Evolutionary conservation across 2,113 vertebrate species (phyloP), one percentile per base, ranked within the genome.

Genomic region (Scomber colias): DNA sequence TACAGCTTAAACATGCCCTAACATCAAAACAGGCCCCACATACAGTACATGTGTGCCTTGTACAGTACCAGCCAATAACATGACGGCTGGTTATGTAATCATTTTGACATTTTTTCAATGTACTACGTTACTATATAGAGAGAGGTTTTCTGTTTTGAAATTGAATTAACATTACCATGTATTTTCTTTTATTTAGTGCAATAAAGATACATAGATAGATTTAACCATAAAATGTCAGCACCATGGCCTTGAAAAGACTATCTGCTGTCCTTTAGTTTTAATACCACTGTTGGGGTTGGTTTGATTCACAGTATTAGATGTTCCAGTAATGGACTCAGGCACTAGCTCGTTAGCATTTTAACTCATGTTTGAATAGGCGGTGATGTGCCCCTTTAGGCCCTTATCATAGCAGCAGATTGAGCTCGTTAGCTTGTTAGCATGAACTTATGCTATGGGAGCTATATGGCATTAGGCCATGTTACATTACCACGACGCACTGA

Each of bases 361-460:
- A 85, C 81, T 77, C 46, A 0, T 78, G 69, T 90, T 79, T 90
- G 83, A 86, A 86, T 50, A 78, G 81, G 67, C 16, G 7, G 53
- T 77, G 49, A 59, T 48, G 65, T 84, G 61, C 57, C 77, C 85
- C 84, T 84, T 71, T 31, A 79, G 87, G 82, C 75, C 76, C 67
- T 88, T 61, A 79, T 87, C 82, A 84, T 77, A 61, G 71, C 57
- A 63, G 82, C 83, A 80, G 81, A 90, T 85, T 85, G 86, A 87
- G 84, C 79, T 85, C 19, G 69, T 91, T 90, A 87, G 88, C 87
- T 81, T 82, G 87, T 92, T 90, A 89, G 84, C 86, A 77, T 88
- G 71, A 86, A 90, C 69, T 84, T 79, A 85, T 87, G 84, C 82
- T 90, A 89, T 80, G 73, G 88, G 76, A 89, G 85, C 77, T 84